phyloP scores from a whole-genome alignment of 2,797 vertebrate species.

The Pangasius macronema region DNA sequence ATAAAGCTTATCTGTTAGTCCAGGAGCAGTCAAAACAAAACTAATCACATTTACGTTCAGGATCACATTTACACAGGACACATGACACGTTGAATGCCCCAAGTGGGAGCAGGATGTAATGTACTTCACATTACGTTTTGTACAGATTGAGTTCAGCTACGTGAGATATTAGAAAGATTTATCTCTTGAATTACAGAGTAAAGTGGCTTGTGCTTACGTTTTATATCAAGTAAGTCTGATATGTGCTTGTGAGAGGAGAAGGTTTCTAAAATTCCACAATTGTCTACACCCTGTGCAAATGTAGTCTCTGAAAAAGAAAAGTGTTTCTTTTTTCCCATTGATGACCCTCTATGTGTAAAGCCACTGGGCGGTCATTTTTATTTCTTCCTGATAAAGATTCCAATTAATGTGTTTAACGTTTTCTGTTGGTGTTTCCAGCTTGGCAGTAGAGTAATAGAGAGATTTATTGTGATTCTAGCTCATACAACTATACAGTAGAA shows the following conservation, averaged over 20 bases:
- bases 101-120: background rate
- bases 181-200: background rate
- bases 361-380: background rate
- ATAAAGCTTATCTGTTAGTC: constrained; percentile 10
- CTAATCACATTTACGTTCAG: background rate
- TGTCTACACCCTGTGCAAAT: background rate
- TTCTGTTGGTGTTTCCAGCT: background rate
- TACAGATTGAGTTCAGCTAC: background rate
- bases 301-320: background rate
- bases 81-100: background rate
- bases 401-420: background rate
- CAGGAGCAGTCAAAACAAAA: background rate
- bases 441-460: no score
- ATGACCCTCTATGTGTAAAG: background rate
- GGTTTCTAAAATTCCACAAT: background rate
- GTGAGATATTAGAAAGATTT: background rate
- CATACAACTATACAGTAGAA: background rate
- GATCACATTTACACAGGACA: background rate
- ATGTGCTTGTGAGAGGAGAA: background rate
- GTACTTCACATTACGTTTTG: background rate
- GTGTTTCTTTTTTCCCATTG: background rate
- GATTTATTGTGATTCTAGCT: background rate
- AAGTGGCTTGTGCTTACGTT: background rate
- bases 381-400: background rate
- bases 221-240: background rate